phyloP scores from a whole-genome alignment of 2,113 vertebrate genomes.

The Oriolus oriolus region DNA sequence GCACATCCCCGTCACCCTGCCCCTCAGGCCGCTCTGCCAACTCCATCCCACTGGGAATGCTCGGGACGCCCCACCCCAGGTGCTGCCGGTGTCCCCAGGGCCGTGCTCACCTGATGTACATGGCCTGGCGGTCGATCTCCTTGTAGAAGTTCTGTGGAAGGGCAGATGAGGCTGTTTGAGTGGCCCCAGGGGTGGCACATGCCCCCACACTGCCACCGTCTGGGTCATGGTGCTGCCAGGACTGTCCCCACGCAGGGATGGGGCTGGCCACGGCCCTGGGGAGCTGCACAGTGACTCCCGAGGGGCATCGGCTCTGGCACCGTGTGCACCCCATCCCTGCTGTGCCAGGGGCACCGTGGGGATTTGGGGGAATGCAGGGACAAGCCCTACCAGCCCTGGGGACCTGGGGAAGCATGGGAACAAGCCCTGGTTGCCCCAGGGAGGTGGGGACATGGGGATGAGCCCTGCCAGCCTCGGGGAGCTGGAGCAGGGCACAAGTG shows the following conservation, averaged over 20 bases:
- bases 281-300: neutral
- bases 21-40: accelerated
- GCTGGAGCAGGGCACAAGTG: too few species aligned
- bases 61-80: accelerated
- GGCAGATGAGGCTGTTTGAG: neutral
- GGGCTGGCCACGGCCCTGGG: accelerated
- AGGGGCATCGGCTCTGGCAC: neutral
- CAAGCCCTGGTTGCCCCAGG: neutral
- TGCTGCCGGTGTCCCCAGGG: accelerated
- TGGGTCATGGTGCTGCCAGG: neutral
- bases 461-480: neutral
- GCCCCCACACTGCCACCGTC: neutral
- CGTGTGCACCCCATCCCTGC: neutral
- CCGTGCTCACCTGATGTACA: slow-evolving; percentile 60
- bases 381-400: neutral
- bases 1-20: too few species aligned
- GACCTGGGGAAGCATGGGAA: accelerated
- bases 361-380: neutral
- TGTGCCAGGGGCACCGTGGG: neutral
- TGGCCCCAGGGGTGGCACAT: neutral
- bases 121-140: slow-evolving; percentile 62
- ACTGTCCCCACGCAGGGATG: accelerated
- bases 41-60: neutral
- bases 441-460: neutral
- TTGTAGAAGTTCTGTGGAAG: slow-evolving; percentile 66